A percentile compares a stretch with the other conserved stretches of the same genome.
phyloP scores from a whole-genome alignment of 2,888 invertebrate genomes.

The Tortrix viridana region DNA sequence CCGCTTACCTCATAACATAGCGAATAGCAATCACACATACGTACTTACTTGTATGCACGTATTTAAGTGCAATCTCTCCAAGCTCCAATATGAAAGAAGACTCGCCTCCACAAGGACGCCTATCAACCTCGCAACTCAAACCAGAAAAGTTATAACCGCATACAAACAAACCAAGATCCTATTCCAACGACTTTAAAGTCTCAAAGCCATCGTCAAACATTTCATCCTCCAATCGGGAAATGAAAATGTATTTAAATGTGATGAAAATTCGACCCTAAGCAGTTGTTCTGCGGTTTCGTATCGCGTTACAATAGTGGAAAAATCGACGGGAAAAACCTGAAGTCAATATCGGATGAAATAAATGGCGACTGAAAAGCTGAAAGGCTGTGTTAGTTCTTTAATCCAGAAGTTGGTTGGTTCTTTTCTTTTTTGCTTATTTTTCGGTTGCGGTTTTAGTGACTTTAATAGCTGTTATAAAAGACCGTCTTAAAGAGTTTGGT shows the following conservation, averaged over 20 bases:
- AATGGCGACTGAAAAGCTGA: constrained; percentile 69
- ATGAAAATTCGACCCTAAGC: constrained; percentile 63
- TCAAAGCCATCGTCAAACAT: constrained; percentile 46
- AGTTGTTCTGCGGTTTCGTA: constrained; percentile 49
- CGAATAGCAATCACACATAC: constrained; percentile 10
- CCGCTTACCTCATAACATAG: neutral
- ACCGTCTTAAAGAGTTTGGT: constrained; percentile 49
- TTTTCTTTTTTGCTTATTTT: constrained; percentile 44
- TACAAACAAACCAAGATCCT: constrained; percentile 51
- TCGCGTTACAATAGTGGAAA: constrained; percentile 50
- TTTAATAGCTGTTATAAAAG: constrained; percentile 53
- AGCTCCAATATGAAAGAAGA: constrained; percentile 66
- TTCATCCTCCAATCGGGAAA: constrained; percentile 41
- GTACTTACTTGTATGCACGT: constrained; percentile 27
- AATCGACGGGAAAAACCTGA: constrained; percentile 53
- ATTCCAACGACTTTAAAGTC: constrained; percentile 50
- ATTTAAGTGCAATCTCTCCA: constrained; percentile 53
- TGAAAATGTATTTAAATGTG: constrained; percentile 49
- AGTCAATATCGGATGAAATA: constrained; percentile 68
- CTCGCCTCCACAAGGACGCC: constrained; percentile 59
- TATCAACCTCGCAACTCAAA: constrained; percentile 47
- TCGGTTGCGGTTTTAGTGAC: constrained; percentile 51
- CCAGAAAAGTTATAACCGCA: constrained; percentile 53
- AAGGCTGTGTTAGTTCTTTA: constrained; percentile 62
- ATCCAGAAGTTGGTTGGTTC: constrained; percentile 54